A percentile compares a stretch with the other conserved stretches of the same genome.
Conservation (phyloP, 2,113 vertebrate species). For the Scartelaos histophorus region DNA sequence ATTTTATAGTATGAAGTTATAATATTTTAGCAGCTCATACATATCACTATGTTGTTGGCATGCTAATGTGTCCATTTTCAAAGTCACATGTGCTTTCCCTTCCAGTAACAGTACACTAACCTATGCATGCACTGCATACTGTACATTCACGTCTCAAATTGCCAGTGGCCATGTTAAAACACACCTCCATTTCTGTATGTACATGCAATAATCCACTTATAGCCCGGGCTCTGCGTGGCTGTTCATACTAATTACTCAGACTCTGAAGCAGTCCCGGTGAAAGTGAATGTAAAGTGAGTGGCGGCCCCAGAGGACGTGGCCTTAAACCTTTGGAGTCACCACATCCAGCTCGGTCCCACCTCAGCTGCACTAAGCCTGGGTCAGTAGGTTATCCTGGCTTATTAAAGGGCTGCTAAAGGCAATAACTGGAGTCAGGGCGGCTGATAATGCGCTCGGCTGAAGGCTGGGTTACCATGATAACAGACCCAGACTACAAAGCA, state of each 20-base stretch:
- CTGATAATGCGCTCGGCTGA: slow-evolving; percentile 50
- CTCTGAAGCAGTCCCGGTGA: slow-evolving; percentile 31
- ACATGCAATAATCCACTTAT: slow-evolving; percentile 55
- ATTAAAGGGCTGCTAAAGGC: slow-evolving; percentile 61
- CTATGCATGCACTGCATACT: slow-evolving; percentile 22
- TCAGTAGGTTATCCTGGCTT: slow-evolving; percentile 58
- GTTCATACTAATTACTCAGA: slow-evolving; percentile 55
- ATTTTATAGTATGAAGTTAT: not conserved
- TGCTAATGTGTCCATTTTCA: not conserved
- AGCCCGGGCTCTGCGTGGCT: slow-evolving; percentile 29
- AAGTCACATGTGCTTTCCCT: not conserved
- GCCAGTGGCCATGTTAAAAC: slow-evolving; percentile 37
- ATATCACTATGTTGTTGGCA: not conserved
- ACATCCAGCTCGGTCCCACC: slow-evolving; percentile 31
- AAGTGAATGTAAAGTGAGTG: slow-evolving; percentile 39
- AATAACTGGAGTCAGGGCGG: slow-evolving; percentile 53
- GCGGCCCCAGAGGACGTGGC: slow-evolving; percentile 29
- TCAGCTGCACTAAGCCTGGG: slow-evolving; percentile 33
- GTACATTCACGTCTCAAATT: slow-evolving; percentile 33
- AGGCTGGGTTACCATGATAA: slow-evolving; percentile 57
- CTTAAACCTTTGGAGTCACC: slow-evolving; percentile 46
- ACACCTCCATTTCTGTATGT: slow-evolving; percentile 23
- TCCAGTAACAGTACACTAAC: not conserved
- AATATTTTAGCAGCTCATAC: not conserved
- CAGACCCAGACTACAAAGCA: slow-evolving; percentile 49